A percentile compares a stretch with the other conserved stretches of the same genome.
phyloP scores from a whole-genome alignment of 2,113 vertebrate species.

The Epinephelus cyanopodus region DNA sequence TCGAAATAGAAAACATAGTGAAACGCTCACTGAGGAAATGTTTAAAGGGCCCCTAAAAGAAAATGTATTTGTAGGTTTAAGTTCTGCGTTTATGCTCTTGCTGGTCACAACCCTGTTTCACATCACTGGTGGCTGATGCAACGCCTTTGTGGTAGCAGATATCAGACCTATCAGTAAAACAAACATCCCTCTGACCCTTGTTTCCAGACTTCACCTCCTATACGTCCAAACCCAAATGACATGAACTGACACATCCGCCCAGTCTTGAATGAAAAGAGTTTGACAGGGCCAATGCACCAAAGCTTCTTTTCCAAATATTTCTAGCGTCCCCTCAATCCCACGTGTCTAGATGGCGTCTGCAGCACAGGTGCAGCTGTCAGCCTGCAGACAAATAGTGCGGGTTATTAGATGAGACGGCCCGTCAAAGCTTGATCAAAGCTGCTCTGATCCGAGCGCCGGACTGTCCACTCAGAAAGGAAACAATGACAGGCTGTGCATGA shows the following conservation, averaged over 20 bases:
- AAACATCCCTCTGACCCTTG: slow-evolving; percentile 25
- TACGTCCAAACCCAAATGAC: slow-evolving; percentile 42
- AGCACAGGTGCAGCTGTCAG: slow-evolving; percentile 57
- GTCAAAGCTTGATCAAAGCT: slow-evolving; percentile 68
- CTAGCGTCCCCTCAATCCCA: neutral
- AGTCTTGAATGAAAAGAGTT: slow-evolving; percentile 21
- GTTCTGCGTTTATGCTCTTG: neutral
- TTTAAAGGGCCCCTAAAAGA: neutral
- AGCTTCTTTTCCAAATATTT: slow-evolving; percentile 46
- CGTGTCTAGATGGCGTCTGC: slow-evolving; percentile 13
- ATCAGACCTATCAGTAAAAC: slow-evolving; percentile 35
- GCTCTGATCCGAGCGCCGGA: slow-evolving; percentile 53
- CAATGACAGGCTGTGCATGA: neutral
- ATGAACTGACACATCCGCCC: slow-evolving; percentile 27
- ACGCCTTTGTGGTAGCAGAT: slow-evolving; percentile 19
- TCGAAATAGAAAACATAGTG: neutral
- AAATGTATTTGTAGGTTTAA: neutral
- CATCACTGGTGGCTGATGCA: neutral
- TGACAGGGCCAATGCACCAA: slow-evolving; percentile 40
- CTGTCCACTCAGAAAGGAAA: slow-evolving; percentile 41
- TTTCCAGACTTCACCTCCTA: slow-evolving; percentile 10
- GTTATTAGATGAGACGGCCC: slow-evolving; percentile 62
- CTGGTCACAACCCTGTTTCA: neutral
- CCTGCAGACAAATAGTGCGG: slow-evolving; percentile 49
- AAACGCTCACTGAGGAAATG: neutral